Percentiles rank a stretch among this genome's conserved stretches.
Evolutionary conservation across 2,113 vertebrate species (phyloP).

Genomic region (Sorex araneus): DNA sequence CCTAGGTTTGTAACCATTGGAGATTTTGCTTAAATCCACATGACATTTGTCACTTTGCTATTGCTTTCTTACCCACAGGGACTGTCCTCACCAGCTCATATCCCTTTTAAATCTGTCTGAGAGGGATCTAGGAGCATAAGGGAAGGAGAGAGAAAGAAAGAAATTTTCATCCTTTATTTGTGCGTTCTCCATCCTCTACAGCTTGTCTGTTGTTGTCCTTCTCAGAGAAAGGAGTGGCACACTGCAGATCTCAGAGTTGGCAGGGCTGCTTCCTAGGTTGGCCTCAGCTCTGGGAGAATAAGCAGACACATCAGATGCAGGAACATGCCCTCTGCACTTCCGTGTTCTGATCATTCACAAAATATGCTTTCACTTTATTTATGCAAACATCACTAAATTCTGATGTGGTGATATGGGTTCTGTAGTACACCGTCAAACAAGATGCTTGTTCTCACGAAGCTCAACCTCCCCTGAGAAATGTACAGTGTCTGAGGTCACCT

Average conservation of each 20-base stretch:
- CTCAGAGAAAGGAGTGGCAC: background rate
- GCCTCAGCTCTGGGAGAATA: background rate
- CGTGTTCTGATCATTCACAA: background rate
- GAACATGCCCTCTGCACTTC: background rate
- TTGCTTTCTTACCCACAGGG: constrained; percentile 79
- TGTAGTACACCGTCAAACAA: background rate
- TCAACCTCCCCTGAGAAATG: no score
- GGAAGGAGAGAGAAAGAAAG: background rate
- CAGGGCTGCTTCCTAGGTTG: background rate
- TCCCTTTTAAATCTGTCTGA: constrained; percentile 73
- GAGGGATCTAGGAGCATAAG: constrained; percentile 3
- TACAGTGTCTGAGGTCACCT: background rate
- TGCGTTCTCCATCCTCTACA: background rate
- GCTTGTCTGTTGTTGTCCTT: background rate
- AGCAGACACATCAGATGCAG: background rate
- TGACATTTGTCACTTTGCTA: constrained; percentile 77
- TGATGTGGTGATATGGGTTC: no score
- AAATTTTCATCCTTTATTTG: constrained; percentile 61
- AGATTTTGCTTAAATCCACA: constrained; percentile 74
- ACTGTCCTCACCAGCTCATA: constrained; percentile 52
- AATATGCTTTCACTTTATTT: background rate
- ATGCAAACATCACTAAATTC: background rate
- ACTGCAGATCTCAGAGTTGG: background rate
- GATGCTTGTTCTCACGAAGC: background rate
- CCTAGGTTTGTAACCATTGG: constrained; percentile 65